Percentiles rank a stretch among this genome's conserved stretches.
These are phyloP conservation scores for Trichosurus vulpecula DNA, from an alignment of 2,797 vertebrate species.

Conservation along the genomic window DNA sequence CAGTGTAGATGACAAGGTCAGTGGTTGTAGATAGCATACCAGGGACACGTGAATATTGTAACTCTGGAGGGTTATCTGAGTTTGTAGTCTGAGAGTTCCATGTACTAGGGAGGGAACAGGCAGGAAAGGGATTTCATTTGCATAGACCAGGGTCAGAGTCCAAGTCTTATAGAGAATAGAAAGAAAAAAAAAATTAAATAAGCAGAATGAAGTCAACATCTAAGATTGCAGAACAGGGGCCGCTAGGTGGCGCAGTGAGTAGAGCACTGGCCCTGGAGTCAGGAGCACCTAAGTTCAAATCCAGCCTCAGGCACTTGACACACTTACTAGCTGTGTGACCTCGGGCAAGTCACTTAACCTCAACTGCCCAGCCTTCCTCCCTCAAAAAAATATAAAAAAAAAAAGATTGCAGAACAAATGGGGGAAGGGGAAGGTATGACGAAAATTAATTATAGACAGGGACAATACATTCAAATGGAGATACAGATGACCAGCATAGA, in stretches of 20 bases:
- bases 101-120: background rate
- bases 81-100: background rate
- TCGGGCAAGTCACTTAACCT: too few relatives aligned
- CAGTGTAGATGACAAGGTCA: background rate
- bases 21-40: background rate
- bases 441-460: background rate
- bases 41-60: background rate
- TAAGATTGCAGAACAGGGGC: background rate
- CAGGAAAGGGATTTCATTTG: background rate
- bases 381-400: too few relatives aligned
- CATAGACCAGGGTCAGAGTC: background rate
- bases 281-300: too few relatives aligned
- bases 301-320: too few relatives aligned
- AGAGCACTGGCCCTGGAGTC: too few relatives aligned
- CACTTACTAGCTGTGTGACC: too few relatives aligned
- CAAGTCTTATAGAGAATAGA: background rate
- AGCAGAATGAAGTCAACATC: background rate
- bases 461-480: background rate
- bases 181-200: background rate
- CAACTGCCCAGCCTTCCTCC: too few relatives aligned
- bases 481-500: background rate
- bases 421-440: background rate
- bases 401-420: background rate
- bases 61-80: background rate
- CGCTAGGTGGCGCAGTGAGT: too few relatives aligned